A percentile compares a stretch with the other conserved stretches of the same genome.
phyloP scores from a whole-genome alignment of 1,140 invertebrate species.

The Plectrocnemia conspersa region DNA sequence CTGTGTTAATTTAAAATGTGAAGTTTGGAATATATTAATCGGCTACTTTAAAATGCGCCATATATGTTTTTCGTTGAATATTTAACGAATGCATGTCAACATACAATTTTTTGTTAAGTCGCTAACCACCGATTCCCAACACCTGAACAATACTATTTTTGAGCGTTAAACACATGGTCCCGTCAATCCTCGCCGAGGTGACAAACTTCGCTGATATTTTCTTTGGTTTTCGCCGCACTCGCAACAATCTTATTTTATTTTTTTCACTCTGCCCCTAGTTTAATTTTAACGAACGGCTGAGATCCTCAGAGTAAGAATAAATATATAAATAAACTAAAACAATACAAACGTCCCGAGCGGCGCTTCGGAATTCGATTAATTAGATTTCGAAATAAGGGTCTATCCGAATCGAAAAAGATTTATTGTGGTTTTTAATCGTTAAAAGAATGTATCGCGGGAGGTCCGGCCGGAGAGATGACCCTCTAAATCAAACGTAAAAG shows the following conservation, averaged over 20 bases:
- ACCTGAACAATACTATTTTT: conserved; percentile 25
- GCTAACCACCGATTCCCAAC: too few relatives aligned
- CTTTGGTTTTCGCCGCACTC: conserved; percentile 27
- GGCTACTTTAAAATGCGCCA: too few relatives aligned
- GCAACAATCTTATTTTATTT: neutral
- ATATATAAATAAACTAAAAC: neutral
- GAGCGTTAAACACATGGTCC: conserved; percentile 23
- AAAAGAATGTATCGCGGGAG: too few relatives aligned
- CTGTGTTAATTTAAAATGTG: too few relatives aligned
- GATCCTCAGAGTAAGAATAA: neutral
- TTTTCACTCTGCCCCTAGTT: neutral
- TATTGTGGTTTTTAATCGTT: too few relatives aligned
- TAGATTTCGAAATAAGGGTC: neutral
- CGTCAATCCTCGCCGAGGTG: conserved; percentile 23
- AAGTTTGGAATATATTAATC: too few relatives aligned
- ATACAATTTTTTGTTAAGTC: too few relatives aligned
- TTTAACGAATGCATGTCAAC: too few relatives aligned
- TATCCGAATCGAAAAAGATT: too few relatives aligned
- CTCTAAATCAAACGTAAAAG: neutral
- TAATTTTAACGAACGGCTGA: neutral
- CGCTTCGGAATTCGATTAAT: neutral
- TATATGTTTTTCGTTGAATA: too few relatives aligned
- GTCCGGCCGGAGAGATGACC: neutral
- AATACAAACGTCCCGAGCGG: neutral
- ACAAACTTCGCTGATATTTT: conserved; percentile 23